Conservation (phyloP, 2,113 vertebrate genomes). For the Phalacrocorax pelagicus region DNA sequence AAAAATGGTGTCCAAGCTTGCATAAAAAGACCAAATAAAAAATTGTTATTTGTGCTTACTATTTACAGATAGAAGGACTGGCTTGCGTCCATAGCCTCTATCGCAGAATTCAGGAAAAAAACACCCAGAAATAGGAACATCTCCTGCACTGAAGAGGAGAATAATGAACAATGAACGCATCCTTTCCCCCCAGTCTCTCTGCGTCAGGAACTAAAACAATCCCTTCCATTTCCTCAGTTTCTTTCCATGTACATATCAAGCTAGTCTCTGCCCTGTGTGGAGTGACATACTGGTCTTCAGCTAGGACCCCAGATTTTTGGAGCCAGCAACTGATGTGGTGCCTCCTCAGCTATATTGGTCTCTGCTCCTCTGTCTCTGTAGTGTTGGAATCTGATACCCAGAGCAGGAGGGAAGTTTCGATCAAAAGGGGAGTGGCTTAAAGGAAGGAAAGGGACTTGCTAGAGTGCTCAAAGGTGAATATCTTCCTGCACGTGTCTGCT, state of each 20-base stretch:
- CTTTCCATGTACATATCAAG: not conserved
- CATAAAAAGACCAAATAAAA: not conserved
- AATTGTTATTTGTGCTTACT: not conserved
- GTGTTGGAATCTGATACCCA: not conserved
- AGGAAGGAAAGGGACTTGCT: not conserved
- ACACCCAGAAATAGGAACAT: fast-evolving
- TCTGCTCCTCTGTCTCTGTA: not conserved
- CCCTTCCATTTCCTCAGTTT: not conserved
- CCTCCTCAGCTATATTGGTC: not conserved
- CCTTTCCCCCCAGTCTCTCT: not conserved
- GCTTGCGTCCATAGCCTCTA: not conserved
- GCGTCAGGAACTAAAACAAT: not conserved
- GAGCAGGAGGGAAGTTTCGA: not conserved
- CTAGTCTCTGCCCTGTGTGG: not conserved
- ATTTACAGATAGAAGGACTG: not conserved
- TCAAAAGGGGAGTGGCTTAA: not conserved
- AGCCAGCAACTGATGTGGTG: not conserved
- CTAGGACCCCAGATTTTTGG: not conserved
- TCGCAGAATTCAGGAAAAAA: not conserved
- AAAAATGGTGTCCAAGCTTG: not conserved
- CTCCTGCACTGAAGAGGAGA: not conserved
- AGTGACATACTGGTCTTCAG: fast-evolving
- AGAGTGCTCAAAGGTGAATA: not conserved
- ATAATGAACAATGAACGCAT: fast-evolving
- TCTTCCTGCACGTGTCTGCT: not conserved